Evolutionary conservation across 2,888 invertebrate species (phyloP), one percentile per base, ranked within the genome.

Genomic region (Chaitophorus viminalis): DNA sequence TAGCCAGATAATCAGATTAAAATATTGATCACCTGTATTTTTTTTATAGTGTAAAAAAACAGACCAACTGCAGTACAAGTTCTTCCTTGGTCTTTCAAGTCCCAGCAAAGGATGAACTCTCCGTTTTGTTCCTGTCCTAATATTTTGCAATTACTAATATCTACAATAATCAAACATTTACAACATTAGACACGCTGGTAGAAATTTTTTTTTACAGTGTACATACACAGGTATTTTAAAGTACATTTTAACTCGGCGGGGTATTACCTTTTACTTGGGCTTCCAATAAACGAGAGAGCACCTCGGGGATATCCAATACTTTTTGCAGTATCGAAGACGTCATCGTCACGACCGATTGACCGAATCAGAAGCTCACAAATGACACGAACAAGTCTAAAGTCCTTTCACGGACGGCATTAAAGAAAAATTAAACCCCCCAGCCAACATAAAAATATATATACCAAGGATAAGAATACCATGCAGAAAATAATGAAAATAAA

Each of bases 71-170:
- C 89, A 46, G 90, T 89, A 89, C 89, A 84, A 11, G 89, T 90
- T 89, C 91, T 91, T 6, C 91, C 90, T 46, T 90, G 90, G n/a
- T 90, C 90, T 74, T 92, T 92, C 79, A 91, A 91, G 89, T 92
- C 91, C 95, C 96, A 96, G 46, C 95, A 94, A 60, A 96, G 93
- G 52, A 96, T 91, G 90, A 96, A 92, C 0, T 94, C 94, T 4
- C 95, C 95, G 91, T 96, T 94, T 91, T 94, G 94, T 91, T 96
- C 96, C 91, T 96, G 96, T 0, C 96, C 96, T 89, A 96, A 92
- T 87, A 96, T 92, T 88, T 95, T 94, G 95, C 96, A 88, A 31
- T 79, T 54, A 39, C 54, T 81, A 18, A 87, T 77, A 74, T 87
- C 86, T 87, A 60, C 36, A 70, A n/a, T n/a, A n/a, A n/a, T 54